Base-by-base conservation (phyloP, 37 sponge, comb jelly and placozoan genomes). In the Oopsacas minuta region DNA sequence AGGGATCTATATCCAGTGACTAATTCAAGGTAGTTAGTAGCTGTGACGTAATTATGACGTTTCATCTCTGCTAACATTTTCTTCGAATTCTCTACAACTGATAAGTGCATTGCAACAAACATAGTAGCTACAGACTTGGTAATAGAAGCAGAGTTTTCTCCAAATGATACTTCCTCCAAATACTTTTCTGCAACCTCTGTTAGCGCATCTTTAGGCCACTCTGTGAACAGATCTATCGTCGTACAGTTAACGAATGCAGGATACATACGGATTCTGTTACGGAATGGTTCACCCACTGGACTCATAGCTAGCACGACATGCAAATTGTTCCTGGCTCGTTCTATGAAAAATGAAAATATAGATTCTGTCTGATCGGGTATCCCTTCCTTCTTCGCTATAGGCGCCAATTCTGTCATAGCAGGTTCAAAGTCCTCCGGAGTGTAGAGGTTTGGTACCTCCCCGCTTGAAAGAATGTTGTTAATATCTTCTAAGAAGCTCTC, bases 211-310 rank as follows among this genome's bases (percentile, higher is more conserved):
- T 88, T 92, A 23, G 99, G 99, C 99, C 99, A 99, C 87, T 99
- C 94, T 23, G 85, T 86, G 83, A 99, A 99, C 99, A 96, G 94
- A 88, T 99, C 99, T 36, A 99, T 99, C 35, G 99, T 99, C 25
- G 99, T 99, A 84, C 99, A 99, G 93, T 93, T 99, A 38, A 95
- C 94, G 86, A 95, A 93, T 35, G 96, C 96, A 0, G 99, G 99
- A 86, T 90, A 99, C 93, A 91, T 91, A 12, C 99, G 90, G 42
- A 99, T 52, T 23, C 99, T 90, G 86, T 95, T 92, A 46, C 99
- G 86, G 92, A 99, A 99, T 37, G 96, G 91, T 37, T 99, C 96
- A 51, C 99, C 99, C 36, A 99, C 99, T 7, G 99, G 99, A 84
- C 96, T 95, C 96, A 99, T 95, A 61, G 94, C 93, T 36, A 99